Evolutionary conservation across 2,888 invertebrate species (phyloP).

Genomic region (Timema cristinae): DNA sequence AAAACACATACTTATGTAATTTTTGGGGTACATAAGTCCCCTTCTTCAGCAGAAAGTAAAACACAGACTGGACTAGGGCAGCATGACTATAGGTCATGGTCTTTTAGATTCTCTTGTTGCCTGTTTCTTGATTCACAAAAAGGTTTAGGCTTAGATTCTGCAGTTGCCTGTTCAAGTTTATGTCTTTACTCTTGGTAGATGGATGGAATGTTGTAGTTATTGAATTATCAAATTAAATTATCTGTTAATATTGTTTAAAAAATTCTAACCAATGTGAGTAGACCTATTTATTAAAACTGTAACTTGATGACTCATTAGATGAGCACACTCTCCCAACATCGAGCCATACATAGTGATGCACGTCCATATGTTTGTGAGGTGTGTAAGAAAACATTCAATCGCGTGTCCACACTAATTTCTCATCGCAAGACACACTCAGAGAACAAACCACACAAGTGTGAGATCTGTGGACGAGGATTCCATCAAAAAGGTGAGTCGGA

Average conservation of each 20-base stretch:
- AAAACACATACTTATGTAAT: too few relatives aligned
- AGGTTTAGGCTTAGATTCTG: too few relatives aligned
- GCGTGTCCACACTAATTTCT: constrained; percentile 74
- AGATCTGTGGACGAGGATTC: constrained; percentile 71
- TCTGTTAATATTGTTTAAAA: not conserved
- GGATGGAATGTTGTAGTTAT: too few relatives aligned
- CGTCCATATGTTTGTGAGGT: constrained; percentile 67
- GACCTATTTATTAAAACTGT: not conserved
- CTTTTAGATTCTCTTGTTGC: too few relatives aligned
- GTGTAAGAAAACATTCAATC: constrained; percentile 73
- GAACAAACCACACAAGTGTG: constrained; percentile 68
- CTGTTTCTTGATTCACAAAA: too few relatives aligned
- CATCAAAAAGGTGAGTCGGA: constrained; percentile 69
- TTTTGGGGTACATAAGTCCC: too few relatives aligned
- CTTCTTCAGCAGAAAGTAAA: too few relatives aligned
- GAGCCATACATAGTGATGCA: constrained; percentile 73
- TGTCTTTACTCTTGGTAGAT: too few relatives aligned
- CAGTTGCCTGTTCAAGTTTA: too few relatives aligned
- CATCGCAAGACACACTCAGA: constrained; percentile 74
- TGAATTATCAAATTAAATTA: too few relatives aligned
- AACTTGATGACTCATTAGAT: constrained; percentile 50
- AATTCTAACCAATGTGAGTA: not conserved
- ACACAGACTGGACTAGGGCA: too few relatives aligned
- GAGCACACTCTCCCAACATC: constrained; percentile 71
- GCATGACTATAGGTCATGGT: too few relatives aligned